Evolutionary conservation across 2,113 vertebrate genomes (phyloP).

Genomic region (Seriola aureovittata): DNA sequence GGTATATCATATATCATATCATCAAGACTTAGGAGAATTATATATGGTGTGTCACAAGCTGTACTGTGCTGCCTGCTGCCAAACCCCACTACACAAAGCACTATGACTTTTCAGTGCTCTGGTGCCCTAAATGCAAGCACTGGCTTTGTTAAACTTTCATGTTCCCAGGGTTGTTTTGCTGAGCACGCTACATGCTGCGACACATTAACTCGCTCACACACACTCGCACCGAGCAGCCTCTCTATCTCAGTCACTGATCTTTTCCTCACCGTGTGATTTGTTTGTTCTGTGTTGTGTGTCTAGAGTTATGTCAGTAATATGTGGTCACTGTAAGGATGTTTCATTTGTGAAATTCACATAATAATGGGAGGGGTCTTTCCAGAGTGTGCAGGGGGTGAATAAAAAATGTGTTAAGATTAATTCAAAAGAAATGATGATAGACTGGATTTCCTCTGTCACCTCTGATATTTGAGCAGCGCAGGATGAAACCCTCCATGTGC

Average conservation of each 20-base stretch:
- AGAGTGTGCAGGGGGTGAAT: background rate
- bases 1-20: too few species aligned
- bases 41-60: background rate
- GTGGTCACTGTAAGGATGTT: background rate
- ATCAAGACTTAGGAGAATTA: background rate
- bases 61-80: background rate
- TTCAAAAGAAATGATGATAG: background rate
- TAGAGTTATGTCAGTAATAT: background rate
- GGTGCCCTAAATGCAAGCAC: slow-evolving; percentile 28
- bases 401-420: background rate
- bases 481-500: background rate
- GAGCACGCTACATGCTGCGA: slow-evolving; percentile 19
- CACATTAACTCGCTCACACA: slow-evolving; percentile 20
- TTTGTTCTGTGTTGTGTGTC: background rate
- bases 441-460: background rate
- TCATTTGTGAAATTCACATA: background rate
- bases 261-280: background rate
- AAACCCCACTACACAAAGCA: background rate
- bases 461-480: background rate
- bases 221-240: background rate
- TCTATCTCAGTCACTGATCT: background rate
- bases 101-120: background rate
- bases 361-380: background rate
- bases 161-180: slow-evolving; percentile 29
- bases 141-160: slow-evolving; percentile 57